A percentile compares a stretch with the other conserved stretches of the same genome.
phyloP scores from a whole-genome alignment of 2,888 invertebrate species.

The Spodoptera picta region DNA sequence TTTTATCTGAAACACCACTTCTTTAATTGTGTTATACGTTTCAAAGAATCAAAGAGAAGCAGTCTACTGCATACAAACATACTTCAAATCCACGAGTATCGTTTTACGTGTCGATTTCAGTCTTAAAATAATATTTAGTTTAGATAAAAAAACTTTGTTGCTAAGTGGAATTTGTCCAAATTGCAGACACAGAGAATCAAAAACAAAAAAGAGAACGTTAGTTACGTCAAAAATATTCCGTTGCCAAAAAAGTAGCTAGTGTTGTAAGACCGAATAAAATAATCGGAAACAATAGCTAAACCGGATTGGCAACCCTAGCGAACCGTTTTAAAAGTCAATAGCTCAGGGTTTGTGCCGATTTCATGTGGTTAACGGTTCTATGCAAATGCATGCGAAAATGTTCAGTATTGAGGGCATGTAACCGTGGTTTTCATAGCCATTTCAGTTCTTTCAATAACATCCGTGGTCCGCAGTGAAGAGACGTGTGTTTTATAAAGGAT shows the following conservation, averaged over 20 bases:
- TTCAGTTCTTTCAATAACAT: slow-evolving; percentile 45
- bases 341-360: slow-evolving; percentile 56
- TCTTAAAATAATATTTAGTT: no score
- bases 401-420: slow-evolving; percentile 58
- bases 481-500: not conserved
- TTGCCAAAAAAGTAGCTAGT: not conserved
- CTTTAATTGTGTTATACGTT: no score
- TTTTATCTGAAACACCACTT: no score
- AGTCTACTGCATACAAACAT: no score
- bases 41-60: no score
- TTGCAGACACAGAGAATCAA: no score
- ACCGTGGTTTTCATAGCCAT: slow-evolving; percentile 36
- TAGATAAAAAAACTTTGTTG: no score
- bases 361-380: slow-evolving; percentile 62
- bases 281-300: slow-evolving; percentile 5
- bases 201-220: no score
- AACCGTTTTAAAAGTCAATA: slow-evolving; percentile 62
- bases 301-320: slow-evolving; percentile 42
- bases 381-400: slow-evolving; percentile 60
- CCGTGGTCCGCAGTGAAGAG: slow-evolving; percentile 13
- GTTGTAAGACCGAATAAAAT: slow-evolving; percentile 7
- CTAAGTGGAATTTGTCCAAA: no score
- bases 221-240: no score
- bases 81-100: no score
- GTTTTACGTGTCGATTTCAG: no score